Percentiles rank a stretch among this genome's conserved stretches.
Evolutionary conservation across 2,797 vertebrate species (phyloP).

Genomic region (Thalassophryne amazonica): DNA sequence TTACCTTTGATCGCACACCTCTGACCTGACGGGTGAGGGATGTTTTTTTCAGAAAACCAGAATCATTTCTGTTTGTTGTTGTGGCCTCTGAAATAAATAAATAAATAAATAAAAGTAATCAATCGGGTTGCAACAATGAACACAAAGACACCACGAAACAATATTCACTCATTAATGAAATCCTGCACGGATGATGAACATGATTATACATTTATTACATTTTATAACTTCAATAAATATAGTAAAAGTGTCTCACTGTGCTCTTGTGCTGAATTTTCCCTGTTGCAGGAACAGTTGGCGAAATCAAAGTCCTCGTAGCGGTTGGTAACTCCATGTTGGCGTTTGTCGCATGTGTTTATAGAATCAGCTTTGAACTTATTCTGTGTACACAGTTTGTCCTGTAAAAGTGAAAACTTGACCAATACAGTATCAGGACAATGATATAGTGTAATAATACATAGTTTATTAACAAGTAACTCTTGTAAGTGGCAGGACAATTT

Average conservation of each 20-base stretch:
- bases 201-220: neutral
- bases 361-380: conserved; percentile 87
- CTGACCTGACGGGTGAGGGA: conserved; percentile 80
- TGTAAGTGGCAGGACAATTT: too few relatives aligned
- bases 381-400: conserved; percentile 86
- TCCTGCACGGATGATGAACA: neutral
- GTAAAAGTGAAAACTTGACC: too few relatives aligned
- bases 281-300: conserved; percentile 80
- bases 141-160: neutral
- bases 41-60: conserved; percentile 83
- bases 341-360: conserved; percentile 77
- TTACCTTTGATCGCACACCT: conserved; percentile 75
- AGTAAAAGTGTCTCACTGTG: conserved; percentile 72
- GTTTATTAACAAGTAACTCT: too few relatives aligned
- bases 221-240: neutral
- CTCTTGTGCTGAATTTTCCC: conserved; percentile 65
- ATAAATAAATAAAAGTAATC: too few relatives aligned
- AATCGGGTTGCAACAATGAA: too few relatives aligned
- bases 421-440: too few relatives aligned
- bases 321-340: conserved; percentile 77
- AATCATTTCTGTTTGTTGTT: conserved; percentile 83
- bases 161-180: neutral
- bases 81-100: conserved; percentile 74
- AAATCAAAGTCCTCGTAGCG: conserved; percentile 81
- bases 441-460: too few relatives aligned